Evolutionary conservation across 2,797 vertebrate genomes (phyloP).

Genomic region (Fundulus diaphanus): DNA sequence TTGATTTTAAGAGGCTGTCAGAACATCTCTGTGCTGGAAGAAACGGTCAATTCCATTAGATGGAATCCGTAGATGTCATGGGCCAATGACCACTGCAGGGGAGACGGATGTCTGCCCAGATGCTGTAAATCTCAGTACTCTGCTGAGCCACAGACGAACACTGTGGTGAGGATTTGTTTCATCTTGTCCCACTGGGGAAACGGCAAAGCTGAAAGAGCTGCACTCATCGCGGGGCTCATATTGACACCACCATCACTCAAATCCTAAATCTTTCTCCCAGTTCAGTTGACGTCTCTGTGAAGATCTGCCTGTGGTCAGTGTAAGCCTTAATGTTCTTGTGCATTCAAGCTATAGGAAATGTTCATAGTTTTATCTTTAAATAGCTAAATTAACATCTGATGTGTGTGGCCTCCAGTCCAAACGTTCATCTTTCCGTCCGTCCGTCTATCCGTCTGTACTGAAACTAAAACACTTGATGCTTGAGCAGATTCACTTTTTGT

Average conservation of each 20-base stretch:
- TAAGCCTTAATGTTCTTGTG: too few species aligned
- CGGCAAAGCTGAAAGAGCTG: constrained; percentile 8
- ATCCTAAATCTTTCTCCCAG: constrained; percentile 1
- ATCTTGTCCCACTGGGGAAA: constrained; percentile 43
- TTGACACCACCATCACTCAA: constrained; percentile 11
- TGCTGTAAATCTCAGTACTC: constrained; percentile 53
- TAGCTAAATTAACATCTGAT: background rate
- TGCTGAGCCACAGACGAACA: constrained; percentile 39
- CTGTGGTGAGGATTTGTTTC: constrained; percentile 54
- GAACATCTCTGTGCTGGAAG: constrained; percentile 66
- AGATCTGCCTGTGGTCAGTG: background rate
- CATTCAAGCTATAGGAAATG: background rate
- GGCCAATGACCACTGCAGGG: constrained; percentile 59
- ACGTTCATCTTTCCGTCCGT: too few species aligned
- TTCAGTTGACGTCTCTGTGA: constrained; percentile 1
- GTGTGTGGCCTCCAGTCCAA: background rate
- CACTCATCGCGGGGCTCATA: constrained; percentile 1
- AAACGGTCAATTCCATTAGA: constrained; percentile 65
- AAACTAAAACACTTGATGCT: too few species aligned
- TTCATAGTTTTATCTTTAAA: background rate
- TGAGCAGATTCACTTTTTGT: too few species aligned
- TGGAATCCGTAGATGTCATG: constrained; percentile 58
- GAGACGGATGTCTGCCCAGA: constrained; percentile 66
- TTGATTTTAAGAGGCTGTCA: constrained; percentile 59
- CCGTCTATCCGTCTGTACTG: too few species aligned